Base-by-base conservation (phyloP, 2,888 invertebrate genomes). In the Tipula vernalis region DNA sequence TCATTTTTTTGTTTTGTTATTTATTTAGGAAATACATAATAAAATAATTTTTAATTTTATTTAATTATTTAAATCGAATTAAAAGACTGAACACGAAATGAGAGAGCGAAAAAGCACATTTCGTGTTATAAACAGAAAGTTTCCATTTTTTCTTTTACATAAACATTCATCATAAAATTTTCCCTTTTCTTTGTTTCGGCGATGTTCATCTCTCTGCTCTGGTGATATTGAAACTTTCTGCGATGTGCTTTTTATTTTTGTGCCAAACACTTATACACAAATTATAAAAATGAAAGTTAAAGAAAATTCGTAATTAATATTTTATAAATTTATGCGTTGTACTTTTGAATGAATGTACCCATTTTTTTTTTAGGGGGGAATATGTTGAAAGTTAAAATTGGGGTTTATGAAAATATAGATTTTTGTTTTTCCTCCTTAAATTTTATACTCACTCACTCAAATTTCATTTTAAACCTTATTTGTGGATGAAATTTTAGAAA, bases 1-100 rank as follows among this genome's bases (percentile, higher is more conserved):
- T 18, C 10, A 51, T 18, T 15, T 71, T 71, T 71, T 57, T 57
- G 6, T 57, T 57, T 71, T 18, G 28, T 18, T 71, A 71, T 71
- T 71, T 71, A 71, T 71, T 71, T 71, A 71, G 71, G 71, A 71
- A 71, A 71, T 71, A 71, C 71, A 71, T 71, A 71, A 71, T 71
- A 71, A 71, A 71, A 71, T 71, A 71, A 71, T 71, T 71, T 71
- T 71, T 71, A 71, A 71, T 28, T 71, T 71, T 71, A 71, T 71
- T 71, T 71, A 71, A 71, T 71, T 71, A 71, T 71, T 71, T 71
- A 71, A 71, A 71, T 71, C 71, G 28, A 71, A 71, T 71, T 71
- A 71, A 71, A 18, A 71, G 71, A 28, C 28, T 28, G 28, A 28
- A 71, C 12, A 10, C 71, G 28, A 71, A 71, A 71, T 71, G 71